Evolutionary conservation across 2,113 vertebrate genomes (phyloP).

Genomic region (Pimephales promelas): DNA sequence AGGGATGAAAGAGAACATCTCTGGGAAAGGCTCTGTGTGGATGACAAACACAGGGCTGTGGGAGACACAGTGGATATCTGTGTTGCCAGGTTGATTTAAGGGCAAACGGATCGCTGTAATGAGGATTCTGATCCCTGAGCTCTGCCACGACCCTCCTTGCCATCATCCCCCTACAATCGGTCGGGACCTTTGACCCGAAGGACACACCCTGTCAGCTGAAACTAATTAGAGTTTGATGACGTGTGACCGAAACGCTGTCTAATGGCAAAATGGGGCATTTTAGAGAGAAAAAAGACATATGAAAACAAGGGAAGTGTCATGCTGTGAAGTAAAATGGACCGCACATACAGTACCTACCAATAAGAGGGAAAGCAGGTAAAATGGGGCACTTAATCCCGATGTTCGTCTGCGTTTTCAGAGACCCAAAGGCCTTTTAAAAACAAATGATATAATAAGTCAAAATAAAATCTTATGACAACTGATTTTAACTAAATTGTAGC

Average conservation of each 20-base stretch:
- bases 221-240: conserved; percentile 80
- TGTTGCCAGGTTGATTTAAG: conserved; percentile 58
- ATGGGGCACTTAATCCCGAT: background rate
- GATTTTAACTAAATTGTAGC: background rate
- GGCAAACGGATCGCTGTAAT: conserved; percentile 69
- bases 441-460: background rate
- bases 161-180: conserved; percentile 75
- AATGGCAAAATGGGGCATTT: conserved; percentile 58
- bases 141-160: conserved; percentile 56
- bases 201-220: conserved; percentile 72
- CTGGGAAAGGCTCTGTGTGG: conserved; percentile 20
- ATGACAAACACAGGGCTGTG: background rate
- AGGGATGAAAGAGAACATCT: conserved; percentile 23
- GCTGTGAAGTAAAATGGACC: background rate
- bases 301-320: conserved; percentile 25
- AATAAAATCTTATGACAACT: background rate
- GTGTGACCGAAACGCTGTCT: conserved; percentile 66
- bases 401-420: background rate
- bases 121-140: conserved; percentile 71
- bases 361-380: background rate
- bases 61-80: conserved; percentile 28
- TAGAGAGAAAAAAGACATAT: conserved; percentile 7
- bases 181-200: conserved; percentile 77
- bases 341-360: background rate
- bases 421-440: background rate